These are phyloP conservation scores for Hypotaenidia okinawae DNA, from an alignment of 2,797 vertebrate species.

Conservation along the genomic window DNA sequence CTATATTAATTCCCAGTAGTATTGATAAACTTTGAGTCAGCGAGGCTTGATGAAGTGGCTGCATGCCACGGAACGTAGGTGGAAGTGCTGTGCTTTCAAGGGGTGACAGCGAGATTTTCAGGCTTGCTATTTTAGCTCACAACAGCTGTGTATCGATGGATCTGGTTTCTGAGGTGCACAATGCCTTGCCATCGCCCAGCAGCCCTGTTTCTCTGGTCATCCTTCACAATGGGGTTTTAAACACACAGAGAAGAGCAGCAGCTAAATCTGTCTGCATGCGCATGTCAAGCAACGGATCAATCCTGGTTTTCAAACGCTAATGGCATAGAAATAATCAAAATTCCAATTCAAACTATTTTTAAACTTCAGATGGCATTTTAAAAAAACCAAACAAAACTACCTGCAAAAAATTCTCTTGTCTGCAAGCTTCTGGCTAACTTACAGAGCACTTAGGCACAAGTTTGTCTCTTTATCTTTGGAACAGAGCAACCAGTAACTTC, in stretches of 20 bases:
- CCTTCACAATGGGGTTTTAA: neutral
- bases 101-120: neutral
- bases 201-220: neutral
- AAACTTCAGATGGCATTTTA: neutral
- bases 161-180: neutral
- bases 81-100: neutral
- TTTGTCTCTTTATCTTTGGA: slow-evolving; percentile 21
- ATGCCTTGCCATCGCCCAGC: neutral
- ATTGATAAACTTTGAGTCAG: slow-evolving; percentile 19
- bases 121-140: neutral
- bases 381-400: too few relatives aligned
- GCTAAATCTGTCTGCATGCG: neutral
- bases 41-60: neutral
- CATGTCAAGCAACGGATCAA: neutral
- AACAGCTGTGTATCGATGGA: neutral
- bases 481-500: slow-evolving; percentile 17
- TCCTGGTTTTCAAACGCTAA: neutral
- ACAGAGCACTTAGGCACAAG: neutral
- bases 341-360: neutral
- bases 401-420: neutral
- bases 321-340: neutral
- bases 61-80: neutral
- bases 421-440: neutral
- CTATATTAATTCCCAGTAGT: neutral
- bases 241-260: neutral